Evolutionary conservation across 2,888 invertebrate genomes (phyloP), one percentile per base, ranked within the genome.

Genomic region (Eudasyphora cyanicolor): DNA sequence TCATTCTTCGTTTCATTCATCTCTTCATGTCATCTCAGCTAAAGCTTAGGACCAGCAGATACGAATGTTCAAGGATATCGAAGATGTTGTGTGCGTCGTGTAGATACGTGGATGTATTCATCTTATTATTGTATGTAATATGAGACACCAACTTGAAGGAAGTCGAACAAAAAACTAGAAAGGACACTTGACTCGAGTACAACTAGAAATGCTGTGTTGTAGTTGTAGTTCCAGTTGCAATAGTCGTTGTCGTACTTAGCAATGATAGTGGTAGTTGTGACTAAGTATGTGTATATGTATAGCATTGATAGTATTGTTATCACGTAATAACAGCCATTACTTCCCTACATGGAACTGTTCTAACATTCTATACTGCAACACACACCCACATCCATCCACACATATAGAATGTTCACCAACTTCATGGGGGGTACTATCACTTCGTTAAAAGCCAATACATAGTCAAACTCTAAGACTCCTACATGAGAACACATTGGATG

Each of bases 271-370:
- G 32, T 8, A 62, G 32, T 62, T 62, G 62, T 4, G 6, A 29
- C 14, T 29, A 29, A 8, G 2, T 64, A 17, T 35, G 24, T 57
- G 24, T 57, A 24, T 19, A 8, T 51, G 62, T 62, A 19, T 32
- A 19, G 8, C 35, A 35, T 8, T 35, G 64, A 38, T 64, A 38
- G 64, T 64, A 64, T 64, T 81, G 80, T 84, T 67, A 81, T 84
- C 80, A 76, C 81, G 78, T 84, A 78, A 80, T 84, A 84, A 81
- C 84, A 84, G 78, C 54, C 67, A 78, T 81, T 84, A 83, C 74
- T 64, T 12, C 5, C 38, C 35, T 19, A 32, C 38, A 57, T 27
- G 57, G 1, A 14, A 4, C 8, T 54, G 27, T n/a, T n/a, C n/a
- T n/a, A n/a, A n/a, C n/a, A n/a, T n/a, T n/a, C n/a, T n/a, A n/a